A percentile compares a stretch with the other conserved stretches of the same genome.
These are phyloP conservation scores for Mythimna lalbum DNA, from an alignment of 2,888 invertebrate species.

Conservation along the genomic window DNA sequence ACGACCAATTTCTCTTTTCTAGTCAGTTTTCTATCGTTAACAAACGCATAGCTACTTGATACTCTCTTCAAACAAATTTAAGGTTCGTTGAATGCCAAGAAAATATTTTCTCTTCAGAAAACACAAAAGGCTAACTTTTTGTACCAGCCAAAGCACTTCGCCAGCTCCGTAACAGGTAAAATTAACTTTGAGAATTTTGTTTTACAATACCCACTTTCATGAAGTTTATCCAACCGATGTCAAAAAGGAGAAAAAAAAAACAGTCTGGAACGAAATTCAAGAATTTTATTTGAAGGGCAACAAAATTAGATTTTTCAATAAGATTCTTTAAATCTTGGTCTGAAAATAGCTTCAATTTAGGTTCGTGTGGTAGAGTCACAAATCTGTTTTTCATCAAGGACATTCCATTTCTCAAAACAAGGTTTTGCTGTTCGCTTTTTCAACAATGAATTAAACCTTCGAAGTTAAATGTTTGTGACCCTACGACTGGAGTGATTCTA, in stretches of 20 bases:
- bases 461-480: not conserved
- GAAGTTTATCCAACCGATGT: constrained; percentile 28
- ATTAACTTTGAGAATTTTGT: constrained; percentile 42
- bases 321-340: not conserved
- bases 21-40: not conserved
- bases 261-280: constrained; percentile 7
- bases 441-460: not conserved
- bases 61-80: constrained; percentile 24
- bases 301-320: constrained; percentile 1
- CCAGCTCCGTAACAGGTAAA: constrained; percentile 43
- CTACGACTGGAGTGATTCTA: too few species aligned
- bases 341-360: constrained; percentile 7
- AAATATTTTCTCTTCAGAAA: constrained; percentile 37
- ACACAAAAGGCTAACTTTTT: constrained; percentile 47
- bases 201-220: constrained; percentile 36
- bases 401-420: not conserved
- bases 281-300: not conserved
- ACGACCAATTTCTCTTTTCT: too few species aligned
- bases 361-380: not conserved
- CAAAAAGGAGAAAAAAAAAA: constrained; percentile 10
- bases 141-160: constrained; percentile 53
- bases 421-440: too few species aligned
- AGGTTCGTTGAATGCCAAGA: constrained; percentile 10
- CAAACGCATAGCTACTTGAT: not conserved
- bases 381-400: constrained; percentile 2